Evolutionary conservation across 1,140 invertebrate genomes (phyloP), one percentile per base, ranked within the genome.

Genomic region (Procambarus virginalis): DNA sequence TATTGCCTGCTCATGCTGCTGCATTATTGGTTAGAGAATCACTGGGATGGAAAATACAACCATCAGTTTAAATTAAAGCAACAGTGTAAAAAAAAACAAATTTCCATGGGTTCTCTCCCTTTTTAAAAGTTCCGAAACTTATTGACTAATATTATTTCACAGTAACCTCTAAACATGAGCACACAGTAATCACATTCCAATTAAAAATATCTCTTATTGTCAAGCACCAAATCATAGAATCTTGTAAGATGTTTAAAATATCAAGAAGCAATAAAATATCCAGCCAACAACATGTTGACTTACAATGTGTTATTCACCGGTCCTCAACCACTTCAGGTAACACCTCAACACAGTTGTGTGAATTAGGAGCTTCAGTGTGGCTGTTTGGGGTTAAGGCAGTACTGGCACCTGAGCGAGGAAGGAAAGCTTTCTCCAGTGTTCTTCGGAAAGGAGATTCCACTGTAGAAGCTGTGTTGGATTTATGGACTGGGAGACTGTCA

Each of bases 401-500:
- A 64, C 60, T 58, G 22, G 80, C 70, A 22, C 46, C 60, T 46
- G 80, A 82, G 45, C 80, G 46, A 46, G 58, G 12, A 9, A 82
- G 55, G 80, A 82, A 82, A 60, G 80, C 60, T 22, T 82, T 82
- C 34, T 82, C 80, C n/a, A 82, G 14, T 68, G 80, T 82, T 64
- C 80, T 82, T 45, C 34, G 22, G 1, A 82, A 51, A n/a, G 80
- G 80, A 64, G 80, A 64, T 8, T 82, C 34, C 6, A 55, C 80
- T 46, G 22, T 17, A n/a, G 80, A 46, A 68, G 9, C 14, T 45
- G 17, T 12, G 22, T n/a, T 82, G 22, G n/a, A 22, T 17, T 12
- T 12, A 45, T 10, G 8, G 55, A 46, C 80, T 68, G 58, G 58
- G 22, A 34, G 68, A 64, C 12, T 64, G 14, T 46, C 58, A 10